Base-by-base conservation (phyloP, 1,140 invertebrate genomes). In the Drosophila pandora region DNA sequence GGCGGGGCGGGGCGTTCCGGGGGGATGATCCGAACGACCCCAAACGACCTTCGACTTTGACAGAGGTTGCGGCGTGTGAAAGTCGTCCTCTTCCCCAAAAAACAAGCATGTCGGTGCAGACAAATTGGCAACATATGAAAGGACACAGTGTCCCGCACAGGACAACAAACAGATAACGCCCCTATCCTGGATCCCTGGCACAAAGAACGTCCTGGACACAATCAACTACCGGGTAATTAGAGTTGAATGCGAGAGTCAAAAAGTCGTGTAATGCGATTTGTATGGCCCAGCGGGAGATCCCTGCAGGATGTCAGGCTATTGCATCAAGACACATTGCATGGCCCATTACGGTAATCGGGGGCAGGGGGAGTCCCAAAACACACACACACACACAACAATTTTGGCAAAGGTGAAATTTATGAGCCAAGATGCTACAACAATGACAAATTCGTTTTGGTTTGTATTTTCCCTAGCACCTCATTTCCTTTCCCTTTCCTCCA, bases 211-310 rank as follows among this genome's bases (percentile, higher is more conserved):
- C 49, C 63, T 47, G 56, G 55, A 45, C 58, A 73, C 74, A 85
- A 85, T 76, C 82, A 75, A 87, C 82, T 85, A 85, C 82, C 82
- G 82, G 78, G 82, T 85, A 85, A 85, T 85, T 85, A 85, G 83
- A 85, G 82, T 79, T 82, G 83, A 85, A 85, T 85, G 83, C 63
- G 43, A 30, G 56, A 87, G 83, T 87, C 83, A 77, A 87, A 85
- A 88, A 87, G 83, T 87, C 83, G 75, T 88, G 83, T 87, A 88
- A 87, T 87, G 79, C 83, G 83, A 87, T 87, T 87, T 88, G 83
- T 87, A 87, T 83, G 79, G 65, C 79, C 57, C 83, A 83, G 83
- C 82, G 60, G 83, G 82, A 88, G 57, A 71, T 59, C 75, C 53
- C 67, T 30, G 34, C 61, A 87, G 74, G 78, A 68, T 80, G 57